These are phyloP conservation scores for Haemorhous mexicanus DNA, from an alignment of 2,113 vertebrate genomes.

Conservation along the genomic window DNA sequence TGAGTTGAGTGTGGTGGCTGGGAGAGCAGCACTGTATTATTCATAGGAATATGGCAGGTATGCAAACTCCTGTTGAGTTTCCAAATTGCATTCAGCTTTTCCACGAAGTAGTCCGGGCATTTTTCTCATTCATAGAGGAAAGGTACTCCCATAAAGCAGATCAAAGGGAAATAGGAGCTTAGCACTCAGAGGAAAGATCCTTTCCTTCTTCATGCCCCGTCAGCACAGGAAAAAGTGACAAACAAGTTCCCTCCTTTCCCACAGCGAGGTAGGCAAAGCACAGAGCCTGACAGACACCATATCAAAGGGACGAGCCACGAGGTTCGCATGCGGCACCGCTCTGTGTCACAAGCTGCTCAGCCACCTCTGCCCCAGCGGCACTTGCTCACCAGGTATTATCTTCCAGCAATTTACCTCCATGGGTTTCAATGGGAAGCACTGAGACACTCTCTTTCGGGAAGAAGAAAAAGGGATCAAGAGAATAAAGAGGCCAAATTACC, in stretches of 20 bases:
- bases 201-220: background rate
- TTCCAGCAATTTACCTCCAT: background rate
- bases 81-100: slow-evolving; percentile 11
- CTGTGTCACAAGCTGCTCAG: background rate
- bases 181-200: background rate
- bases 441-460: background rate
- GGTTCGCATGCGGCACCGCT: background rate
- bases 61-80: slow-evolving; percentile 6
- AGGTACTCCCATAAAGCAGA: background rate
- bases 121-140: background rate
- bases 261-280: slow-evolving; percentile 5
- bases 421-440: background rate
- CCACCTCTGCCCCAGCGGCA: background rate
- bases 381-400: background rate
- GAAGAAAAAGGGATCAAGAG: background rate
- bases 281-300: background rate
- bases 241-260: slow-evolving; percentile 4
- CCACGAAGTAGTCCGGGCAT: background rate
- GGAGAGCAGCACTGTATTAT: slow-evolving; percentile 4
- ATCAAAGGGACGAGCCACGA: background rate
- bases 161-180: slow-evolving; percentile 12
- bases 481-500: slow-evolving; percentile 25
- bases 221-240: background rate
- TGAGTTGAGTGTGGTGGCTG: background rate
- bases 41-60: background rate